Percentiles rank a stretch among this genome's conserved stretches.
phyloP scores from a whole-genome alignment of 2,797 vertebrate species.

The Chiloscyllium punctatum region DNA sequence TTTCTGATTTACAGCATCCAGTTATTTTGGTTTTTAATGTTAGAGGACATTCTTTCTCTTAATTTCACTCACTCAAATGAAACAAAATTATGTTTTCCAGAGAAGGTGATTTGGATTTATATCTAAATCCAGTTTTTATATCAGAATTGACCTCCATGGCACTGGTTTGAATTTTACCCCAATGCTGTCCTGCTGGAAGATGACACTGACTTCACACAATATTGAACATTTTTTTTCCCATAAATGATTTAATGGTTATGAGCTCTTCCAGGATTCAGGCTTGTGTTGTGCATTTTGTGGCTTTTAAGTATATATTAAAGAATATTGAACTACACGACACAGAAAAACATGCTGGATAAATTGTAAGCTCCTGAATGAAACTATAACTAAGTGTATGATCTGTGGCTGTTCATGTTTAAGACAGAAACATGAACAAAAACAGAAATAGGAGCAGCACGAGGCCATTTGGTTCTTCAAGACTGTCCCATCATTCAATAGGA shows the following conservation, averaged over 20 bases:
- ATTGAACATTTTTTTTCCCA: not conserved
- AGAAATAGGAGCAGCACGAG: no score
- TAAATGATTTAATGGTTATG: not conserved
- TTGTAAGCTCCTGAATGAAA: not conserved
- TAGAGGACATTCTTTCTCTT: not conserved
- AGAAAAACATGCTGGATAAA: not conserved
- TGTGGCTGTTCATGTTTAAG: not conserved
- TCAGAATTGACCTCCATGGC: not conserved
- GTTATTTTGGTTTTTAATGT: not conserved
- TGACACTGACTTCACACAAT: not conserved
- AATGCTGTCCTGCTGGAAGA: not conserved
- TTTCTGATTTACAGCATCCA: not conserved
- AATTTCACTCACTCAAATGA: not conserved
- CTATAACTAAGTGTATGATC: not conserved
- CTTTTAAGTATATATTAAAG: not conserved
- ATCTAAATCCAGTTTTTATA: not conserved
- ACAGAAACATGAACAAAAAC: not conserved
- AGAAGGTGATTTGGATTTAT: not conserved
- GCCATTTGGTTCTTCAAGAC: no score
- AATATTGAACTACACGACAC: not conserved
- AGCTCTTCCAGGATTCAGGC: not conserved
- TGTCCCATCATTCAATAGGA: no score
- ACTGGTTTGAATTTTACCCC: not conserved
- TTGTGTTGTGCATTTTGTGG: not conserved
- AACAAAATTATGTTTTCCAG: not conserved